Base-by-base conservation (phyloP, 2,888 invertebrate genomes). In the Malthinus flaveolus region DNA sequence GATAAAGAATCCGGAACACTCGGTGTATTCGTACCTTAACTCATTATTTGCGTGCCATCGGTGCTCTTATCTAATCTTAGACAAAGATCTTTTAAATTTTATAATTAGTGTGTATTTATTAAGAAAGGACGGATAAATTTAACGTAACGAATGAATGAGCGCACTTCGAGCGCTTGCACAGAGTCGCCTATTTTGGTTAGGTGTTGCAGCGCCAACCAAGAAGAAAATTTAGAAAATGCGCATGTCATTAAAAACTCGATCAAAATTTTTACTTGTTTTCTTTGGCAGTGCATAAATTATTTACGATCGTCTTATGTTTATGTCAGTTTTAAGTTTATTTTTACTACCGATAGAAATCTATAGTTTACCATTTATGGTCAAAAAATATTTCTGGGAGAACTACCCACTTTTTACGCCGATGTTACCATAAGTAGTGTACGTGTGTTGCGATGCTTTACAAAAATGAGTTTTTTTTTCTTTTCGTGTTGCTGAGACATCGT, bases 111-210 rank as follows among this genome's bases (percentile, higher is more conserved):
- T 34, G 35, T 31, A 34, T 44, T 44, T 36, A 47, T 48, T 48
- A 44, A 45, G n/a, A 52, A 58, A 48, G 48, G 48, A 58, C 44
- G 44, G 47, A 37, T 52, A 58, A 36, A 33, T 36, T 10, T 9
- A 34, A 42, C 45, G 50, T 50, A 34, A 23, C 36, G 23, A 42
- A 23, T 42, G 12, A 42, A 42, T 12, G 39, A 12, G 39, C 13
- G 39, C 39, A n/a, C 39, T 13, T 42, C 15, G 39, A 53, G 36
- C 47, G 46, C 23, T 48, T n/a, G n/a, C 59, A 33, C 37, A 48
- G 58, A 58, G 53, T 66, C 66, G 63, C 68, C 68, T 68, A 68
- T 68, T 68, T 68, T 68, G 66, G 68, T 64, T 63, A 63, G 59
- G 62, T 62, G 49, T 42, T 49, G 59, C 55, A 56, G 60, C 63